Conservation (phyloP, 2,113 vertebrate genomes). For the Vulpes vulpes region DNA sequence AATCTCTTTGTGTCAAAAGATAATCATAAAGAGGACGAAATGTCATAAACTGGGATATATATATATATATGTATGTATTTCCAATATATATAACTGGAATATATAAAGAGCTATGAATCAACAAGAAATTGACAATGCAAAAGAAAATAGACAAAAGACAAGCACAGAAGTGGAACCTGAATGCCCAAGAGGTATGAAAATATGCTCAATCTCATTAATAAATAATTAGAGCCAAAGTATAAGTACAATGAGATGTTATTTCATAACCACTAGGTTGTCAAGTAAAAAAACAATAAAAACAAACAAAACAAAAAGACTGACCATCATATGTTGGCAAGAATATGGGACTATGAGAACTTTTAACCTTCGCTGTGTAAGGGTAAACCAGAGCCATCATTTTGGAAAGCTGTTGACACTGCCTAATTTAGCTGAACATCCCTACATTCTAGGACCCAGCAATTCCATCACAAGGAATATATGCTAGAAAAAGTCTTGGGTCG, state of each 20-base stretch:
- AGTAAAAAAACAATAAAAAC: not conserved
- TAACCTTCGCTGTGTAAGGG: not conserved
- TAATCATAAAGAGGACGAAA: not conserved
- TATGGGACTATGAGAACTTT: not conserved
- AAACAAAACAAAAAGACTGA: not conserved
- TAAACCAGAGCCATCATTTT: not conserved
- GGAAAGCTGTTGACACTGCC: not conserved
- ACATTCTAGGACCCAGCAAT: not conserved
- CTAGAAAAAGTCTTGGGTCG: not conserved
- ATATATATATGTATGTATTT: not conserved
- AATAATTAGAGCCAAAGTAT: not conserved
- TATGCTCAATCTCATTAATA: not conserved
- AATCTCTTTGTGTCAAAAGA: not conserved
- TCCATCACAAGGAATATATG: not conserved
- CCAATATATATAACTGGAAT: not conserved
- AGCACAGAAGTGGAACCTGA: not conserved
- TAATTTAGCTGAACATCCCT: not conserved
- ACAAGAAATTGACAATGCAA: not conserved
- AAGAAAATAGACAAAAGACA: not conserved
- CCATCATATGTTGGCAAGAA: not conserved
- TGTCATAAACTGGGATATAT: not conserved
- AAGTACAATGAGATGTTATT: not conserved
- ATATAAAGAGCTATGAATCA: not conserved
- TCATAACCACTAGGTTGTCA: not conserved
- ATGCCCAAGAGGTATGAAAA: not conserved